Percentiles rank a stretch among this genome's conserved stretches.
Evolutionary conservation across 2,888 invertebrate genomes (phyloP).

Genomic region (Teleogryllus oceanicus): DNA sequence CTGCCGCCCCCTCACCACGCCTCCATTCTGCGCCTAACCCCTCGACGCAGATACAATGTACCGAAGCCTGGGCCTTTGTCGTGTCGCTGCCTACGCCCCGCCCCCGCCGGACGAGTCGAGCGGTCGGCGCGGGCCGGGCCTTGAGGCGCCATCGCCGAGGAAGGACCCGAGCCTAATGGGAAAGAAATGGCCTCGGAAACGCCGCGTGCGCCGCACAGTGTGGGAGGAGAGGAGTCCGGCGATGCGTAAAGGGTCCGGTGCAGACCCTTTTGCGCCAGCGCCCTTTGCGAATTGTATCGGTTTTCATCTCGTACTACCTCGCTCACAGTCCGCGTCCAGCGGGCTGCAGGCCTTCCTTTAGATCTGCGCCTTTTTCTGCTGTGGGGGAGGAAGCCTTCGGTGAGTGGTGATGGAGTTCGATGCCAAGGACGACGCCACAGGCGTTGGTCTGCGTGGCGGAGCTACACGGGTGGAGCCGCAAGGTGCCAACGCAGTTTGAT

Average conservation of each 20-base stretch:
- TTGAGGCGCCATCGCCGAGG: neutral
- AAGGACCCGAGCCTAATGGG: neutral
- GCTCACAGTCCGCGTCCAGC: no score
- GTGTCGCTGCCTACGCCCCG: neutral
- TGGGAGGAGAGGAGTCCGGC: neutral
- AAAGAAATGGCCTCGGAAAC: neutral
- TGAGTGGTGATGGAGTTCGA: no score
- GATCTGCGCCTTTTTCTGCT: no score
- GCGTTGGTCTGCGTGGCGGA: no score
- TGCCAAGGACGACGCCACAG: no score
- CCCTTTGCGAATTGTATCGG: neutral
- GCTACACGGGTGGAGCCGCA: no score
- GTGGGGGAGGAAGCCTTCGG: no score
- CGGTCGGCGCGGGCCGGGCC: neutral
- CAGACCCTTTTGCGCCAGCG: neutral
- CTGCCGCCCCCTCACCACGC: neutral
- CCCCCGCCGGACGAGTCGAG: no score
- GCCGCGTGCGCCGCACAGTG: neutral
- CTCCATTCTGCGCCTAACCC: neutral
- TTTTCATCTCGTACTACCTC: neutral
- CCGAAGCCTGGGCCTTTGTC: neutral
- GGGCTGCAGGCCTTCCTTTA: no score
- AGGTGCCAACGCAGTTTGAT: no score
- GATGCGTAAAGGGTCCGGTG: neutral
- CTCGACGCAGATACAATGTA: neutral